Evolutionary conservation across 2,888 invertebrate species (phyloP).

Genomic region (Gasteruption jaculator): DNA sequence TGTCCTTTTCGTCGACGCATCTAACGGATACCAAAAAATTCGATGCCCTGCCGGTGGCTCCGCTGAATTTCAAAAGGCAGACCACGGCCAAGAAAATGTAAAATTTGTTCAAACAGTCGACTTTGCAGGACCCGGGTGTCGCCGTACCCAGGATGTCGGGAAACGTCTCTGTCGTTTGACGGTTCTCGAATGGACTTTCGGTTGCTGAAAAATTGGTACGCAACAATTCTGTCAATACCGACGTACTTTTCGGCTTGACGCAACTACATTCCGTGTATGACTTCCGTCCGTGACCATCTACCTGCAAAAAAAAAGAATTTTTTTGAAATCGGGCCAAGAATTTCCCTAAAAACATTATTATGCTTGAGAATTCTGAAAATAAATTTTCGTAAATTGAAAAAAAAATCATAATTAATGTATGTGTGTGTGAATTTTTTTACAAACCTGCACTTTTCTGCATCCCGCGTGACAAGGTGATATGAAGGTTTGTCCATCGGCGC

Average conservation of each 20-base stretch:
- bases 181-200: conserved; percentile 27
- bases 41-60: conserved; percentile 60
- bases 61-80: conserved; percentile 59
- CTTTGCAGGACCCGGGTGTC: conserved; percentile 55
- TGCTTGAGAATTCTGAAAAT: conserved; percentile 1
- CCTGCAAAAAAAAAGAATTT: conserved; percentile 31
- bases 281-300: conserved; percentile 34
- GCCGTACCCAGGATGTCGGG: conserved; percentile 44
- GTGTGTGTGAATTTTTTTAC: no score
- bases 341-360: neutral
- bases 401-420: no score
- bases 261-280: conserved; percentile 55
- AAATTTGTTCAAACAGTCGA: conserved; percentile 58
- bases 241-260: conserved; percentile 38
- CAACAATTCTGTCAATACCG: conserved; percentile 23
- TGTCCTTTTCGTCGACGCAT: conserved; percentile 70
- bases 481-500: conserved; percentile 64
- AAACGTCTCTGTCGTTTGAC: conserved; percentile 21
- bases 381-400: neutral
- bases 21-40: conserved; percentile 62
- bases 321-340: no score
- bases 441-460: conserved; percentile 54
- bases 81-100: conserved; percentile 56
- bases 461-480: conserved; percentile 81
- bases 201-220: conserved; percentile 27